Evolutionary conservation across 2,113 vertebrate species (phyloP).

Genomic region (Hipposideros armiger): DNA sequence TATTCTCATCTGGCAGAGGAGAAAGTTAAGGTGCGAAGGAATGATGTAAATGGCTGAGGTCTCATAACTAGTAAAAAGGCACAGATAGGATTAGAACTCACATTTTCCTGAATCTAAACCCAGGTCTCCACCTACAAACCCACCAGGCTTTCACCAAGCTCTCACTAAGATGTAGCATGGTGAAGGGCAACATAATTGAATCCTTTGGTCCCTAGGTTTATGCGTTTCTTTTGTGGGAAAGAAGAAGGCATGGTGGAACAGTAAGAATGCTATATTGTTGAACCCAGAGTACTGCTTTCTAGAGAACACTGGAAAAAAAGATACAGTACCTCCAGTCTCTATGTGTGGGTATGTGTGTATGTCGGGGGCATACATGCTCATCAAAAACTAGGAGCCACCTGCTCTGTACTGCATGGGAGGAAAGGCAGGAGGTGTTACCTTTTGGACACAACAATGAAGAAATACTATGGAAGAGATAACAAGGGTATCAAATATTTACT

Average conservation of each 20-base stretch:
- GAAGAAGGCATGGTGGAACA: neutral
- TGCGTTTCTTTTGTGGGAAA: neutral
- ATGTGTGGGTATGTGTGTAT: neutral
- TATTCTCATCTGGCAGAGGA: constrained; percentile 11
- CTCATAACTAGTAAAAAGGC: neutral
- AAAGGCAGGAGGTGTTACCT: neutral
- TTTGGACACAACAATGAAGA: neutral
- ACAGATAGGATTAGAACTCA: neutral
- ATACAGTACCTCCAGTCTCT: no score
- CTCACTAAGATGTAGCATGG: neutral
- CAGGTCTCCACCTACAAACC: neutral
- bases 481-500: neutral
- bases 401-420: neutral
- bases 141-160: neutral
- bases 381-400: neutral
- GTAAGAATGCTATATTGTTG: neutral
- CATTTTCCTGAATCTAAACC: neutral
- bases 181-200: neutral
- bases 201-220: neutral
- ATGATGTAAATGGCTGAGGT: neutral
- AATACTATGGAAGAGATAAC: neutral
- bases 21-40: neutral
- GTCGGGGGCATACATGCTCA: neutral
- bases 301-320: neutral
- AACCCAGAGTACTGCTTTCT: neutral